phyloP scores from a whole-genome alignment of 2,888 invertebrate genomes.

The Laothoe populi region DNA sequence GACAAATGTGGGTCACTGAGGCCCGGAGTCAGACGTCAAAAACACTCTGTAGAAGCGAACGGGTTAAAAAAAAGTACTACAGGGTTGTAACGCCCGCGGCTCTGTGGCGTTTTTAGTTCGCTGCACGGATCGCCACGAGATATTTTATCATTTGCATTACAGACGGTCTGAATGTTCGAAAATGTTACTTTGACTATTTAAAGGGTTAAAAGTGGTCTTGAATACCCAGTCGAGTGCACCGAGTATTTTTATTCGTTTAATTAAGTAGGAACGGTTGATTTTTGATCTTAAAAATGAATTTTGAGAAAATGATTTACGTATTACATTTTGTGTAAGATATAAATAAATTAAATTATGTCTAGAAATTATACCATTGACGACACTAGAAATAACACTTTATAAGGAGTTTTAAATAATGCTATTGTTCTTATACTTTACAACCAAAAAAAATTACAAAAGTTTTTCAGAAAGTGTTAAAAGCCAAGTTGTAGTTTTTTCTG shows the following conservation, averaged over 20 bases:
- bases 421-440: too few relatives aligned
- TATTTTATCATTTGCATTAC: slow-evolving; percentile 23
- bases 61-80: slow-evolving; percentile 45
- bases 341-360: too few relatives aligned
- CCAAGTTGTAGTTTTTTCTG: too few relatives aligned
- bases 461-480: too few relatives aligned
- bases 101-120: not conserved
- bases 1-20: slow-evolving; percentile 59
- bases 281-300: not conserved
- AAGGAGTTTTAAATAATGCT: too few relatives aligned
- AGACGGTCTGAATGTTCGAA: slow-evolving; percentile 10
- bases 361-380: too few relatives aligned
- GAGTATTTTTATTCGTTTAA: slow-evolving; percentile 3
- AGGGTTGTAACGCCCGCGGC: slow-evolving; percentile 29
- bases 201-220: slow-evolving; percentile 18
- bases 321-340: too few relatives aligned
- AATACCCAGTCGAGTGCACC: not conserved
- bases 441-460: too few relatives aligned
- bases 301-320: not conserved
- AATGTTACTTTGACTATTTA: slow-evolving; percentile 24
- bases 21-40: slow-evolving; percentile 50
- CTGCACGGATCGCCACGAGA: slow-evolving; percentile 27
- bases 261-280: not conserved
- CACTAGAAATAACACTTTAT: too few relatives aligned
- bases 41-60: slow-evolving; percentile 42